Evolutionary conservation across 2,888 invertebrate species (phyloP), one percentile per base, ranked within the genome.

Genomic region (Epistrophella euchroma): DNA sequence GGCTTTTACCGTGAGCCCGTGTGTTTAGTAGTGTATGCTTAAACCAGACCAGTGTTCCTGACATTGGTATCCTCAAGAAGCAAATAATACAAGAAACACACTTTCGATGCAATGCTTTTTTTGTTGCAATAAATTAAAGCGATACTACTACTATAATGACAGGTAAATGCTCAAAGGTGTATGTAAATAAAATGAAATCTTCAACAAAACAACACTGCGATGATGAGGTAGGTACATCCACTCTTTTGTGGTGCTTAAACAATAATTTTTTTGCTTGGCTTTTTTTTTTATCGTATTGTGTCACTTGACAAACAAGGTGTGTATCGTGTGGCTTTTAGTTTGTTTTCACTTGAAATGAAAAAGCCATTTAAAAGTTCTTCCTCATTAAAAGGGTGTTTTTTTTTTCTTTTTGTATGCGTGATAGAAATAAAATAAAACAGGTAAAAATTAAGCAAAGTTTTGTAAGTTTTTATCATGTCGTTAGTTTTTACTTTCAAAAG

Each of bases 41-140:
- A 60, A 58, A 17, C 2, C 37, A 73, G 70, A 78, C 83, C 62
- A 74, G 82, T n/a, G n/a, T n/a, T 83, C 55, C 68, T 50, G 78
- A 25, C 64, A 84, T 79, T 50, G 17, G 71, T 64, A n/a, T 45
- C 19, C 28, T 35, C 55, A 72, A 56, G 25, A 72, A 56, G 25
- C 9, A 7, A n/a, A 62, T 47, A 47, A 13, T 13, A 17, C 17
- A 28, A 28, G 55, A 62, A 19, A 71, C 56, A 43, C 56, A 79
- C 84, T 84, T 84, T 84, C 84, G 50, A 74, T 35, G 28, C 32
- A 45, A 28, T 47, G 32, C 32, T 28, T 78, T 78, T 10, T 58
- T 56, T 43, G 35, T 58, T 64, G 17, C 6, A 17, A 47, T 13
- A 62, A 62, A 43, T 66, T 66, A 13, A 66, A 66, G 64, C 47